Evolutionary conservation across 1,140 invertebrate species (phyloP), one percentile per base, ranked within the genome.

Genomic region (Drosophila auraria): DNA sequence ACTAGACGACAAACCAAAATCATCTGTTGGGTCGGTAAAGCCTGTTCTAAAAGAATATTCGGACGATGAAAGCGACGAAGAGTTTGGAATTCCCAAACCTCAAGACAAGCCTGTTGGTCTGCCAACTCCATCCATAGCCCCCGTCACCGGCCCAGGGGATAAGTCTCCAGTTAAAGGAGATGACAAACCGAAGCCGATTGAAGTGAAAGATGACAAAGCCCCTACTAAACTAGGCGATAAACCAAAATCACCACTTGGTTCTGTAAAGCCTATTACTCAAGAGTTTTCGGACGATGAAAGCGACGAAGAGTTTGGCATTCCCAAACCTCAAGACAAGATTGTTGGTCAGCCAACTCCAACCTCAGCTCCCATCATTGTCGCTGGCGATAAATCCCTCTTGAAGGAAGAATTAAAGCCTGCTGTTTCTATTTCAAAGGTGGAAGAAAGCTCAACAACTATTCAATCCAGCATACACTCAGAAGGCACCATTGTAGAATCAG

Each of bases 1-100:
- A 5, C n/a, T 38, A 44, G 61, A 53, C 17, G 44, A 57, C 6
- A 65, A 77, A n/a, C 11, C 15, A 45, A 61, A 59, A n/a, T 59
- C 47, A 6, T n/a, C 15, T 5, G 27, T 56, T 23, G 20, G 23
- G 12, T 5, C 45, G 2, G 25, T 38, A 58, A 2, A 27, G 27
- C 27, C 27, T 27, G 7, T 27, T 27, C 5, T 6, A 27, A 5
- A 27, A 27, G 27, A 27, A 27, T 5, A 27, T 27, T 27, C 27
- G 5, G 54, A 64, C 45, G 42, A 54, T 9, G 66, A 61, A 11
- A 40, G 27, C 6, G 27, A 27, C 27, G 4, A 27, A 27, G 27
- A 27, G 27, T 27, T 27, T 27, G 27, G 27, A 27, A 27, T 27
- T 6, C 27, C 27, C 27, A 27, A 27, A 27, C 27, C 27, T 27